phyloP scores from a whole-genome alignment of 2,113 vertebrate genomes.

The Delphinus delphis region DNA sequence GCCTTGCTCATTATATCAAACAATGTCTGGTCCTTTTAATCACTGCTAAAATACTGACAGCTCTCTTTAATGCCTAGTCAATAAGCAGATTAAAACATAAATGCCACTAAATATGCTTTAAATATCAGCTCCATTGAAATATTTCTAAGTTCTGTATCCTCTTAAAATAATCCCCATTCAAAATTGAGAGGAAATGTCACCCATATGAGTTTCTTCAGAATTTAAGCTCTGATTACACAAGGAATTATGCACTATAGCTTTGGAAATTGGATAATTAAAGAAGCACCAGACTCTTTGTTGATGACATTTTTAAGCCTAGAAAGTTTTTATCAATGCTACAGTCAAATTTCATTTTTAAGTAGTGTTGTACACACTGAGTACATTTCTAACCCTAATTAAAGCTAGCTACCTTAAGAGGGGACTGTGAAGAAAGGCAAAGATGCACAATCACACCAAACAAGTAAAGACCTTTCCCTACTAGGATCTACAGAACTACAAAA shows the following conservation, averaged over 20 bases:
- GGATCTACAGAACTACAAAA: background rate
- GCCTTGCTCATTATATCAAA: slow-evolving; percentile 66
- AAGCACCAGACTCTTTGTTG: slow-evolving; percentile 70
- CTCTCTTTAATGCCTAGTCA: slow-evolving; percentile 83
- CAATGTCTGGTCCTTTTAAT: slow-evolving; percentile 79
- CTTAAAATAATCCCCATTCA: slow-evolving; percentile 87
- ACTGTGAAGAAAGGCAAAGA: background rate
- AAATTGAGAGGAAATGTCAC: slow-evolving; percentile 85
- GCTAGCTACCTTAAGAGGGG: background rate
- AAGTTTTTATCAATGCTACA: slow-evolving; percentile 65
- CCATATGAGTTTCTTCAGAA: slow-evolving; percentile 80
- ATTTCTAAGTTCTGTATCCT: slow-evolving; percentile 85
- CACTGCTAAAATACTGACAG: slow-evolving; percentile 77
- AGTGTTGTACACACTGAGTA: slow-evolving; percentile 6
- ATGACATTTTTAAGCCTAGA: slow-evolving; percentile 79
- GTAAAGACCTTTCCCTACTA: background rate
- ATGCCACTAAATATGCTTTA: slow-evolving; percentile 87
- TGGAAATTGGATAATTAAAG: slow-evolving; percentile 84
- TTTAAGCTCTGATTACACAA: slow-evolving; percentile 85
- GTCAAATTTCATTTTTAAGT: slow-evolving; percentile 51
- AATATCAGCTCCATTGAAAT: slow-evolving; percentile 85
- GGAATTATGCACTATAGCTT: slow-evolving; percentile 83
- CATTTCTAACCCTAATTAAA: slow-evolving; percentile 37
- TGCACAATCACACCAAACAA: background rate
- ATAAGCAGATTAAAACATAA: slow-evolving; percentile 89